A percentile compares a stretch with the other conserved stretches of the same genome.
phyloP scores from a whole-genome alignment of 2,113 vertebrate species.

The Pao palembangensis region DNA sequence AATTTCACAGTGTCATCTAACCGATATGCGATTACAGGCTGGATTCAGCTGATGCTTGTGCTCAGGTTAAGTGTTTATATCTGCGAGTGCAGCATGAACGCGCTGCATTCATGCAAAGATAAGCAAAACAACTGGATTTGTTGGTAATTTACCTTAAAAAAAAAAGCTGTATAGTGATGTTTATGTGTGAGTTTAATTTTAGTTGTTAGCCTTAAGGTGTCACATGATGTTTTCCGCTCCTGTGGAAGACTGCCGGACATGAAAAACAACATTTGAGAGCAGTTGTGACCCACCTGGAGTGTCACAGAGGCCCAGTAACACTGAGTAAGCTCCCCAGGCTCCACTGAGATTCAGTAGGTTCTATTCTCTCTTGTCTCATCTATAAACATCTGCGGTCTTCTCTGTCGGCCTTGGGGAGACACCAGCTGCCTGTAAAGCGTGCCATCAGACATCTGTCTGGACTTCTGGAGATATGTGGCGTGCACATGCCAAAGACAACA shows the following conservation, averaged over 20 bases:
- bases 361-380: constrained; percentile 1
- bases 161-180: no score
- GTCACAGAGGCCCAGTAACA: not conserved
- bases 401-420: constrained; percentile 25
- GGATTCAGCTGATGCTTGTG: not conserved
- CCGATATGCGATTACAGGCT: constrained; percentile 1
- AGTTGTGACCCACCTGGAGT: no score
- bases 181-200: no score
- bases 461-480: constrained; percentile 50
- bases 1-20: constrained; percentile 10
- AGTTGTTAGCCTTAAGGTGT: no score
- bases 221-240: no score
- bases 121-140: no score
- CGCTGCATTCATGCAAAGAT: no score
- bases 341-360: not conserved
- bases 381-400: constrained; percentile 18
- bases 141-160: no score
- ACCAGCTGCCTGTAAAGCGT: constrained; percentile 38
- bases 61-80: not conserved
- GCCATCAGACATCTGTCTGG: constrained; percentile 35
- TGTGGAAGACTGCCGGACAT: no score
- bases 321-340: not conserved
- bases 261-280: no score
- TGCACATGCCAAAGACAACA: constrained; percentile 55
- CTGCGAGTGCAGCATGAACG: no score